Evolutionary conservation across 2,888 invertebrate genomes (phyloP).

Genomic region (Heliconius aoede): DNA sequence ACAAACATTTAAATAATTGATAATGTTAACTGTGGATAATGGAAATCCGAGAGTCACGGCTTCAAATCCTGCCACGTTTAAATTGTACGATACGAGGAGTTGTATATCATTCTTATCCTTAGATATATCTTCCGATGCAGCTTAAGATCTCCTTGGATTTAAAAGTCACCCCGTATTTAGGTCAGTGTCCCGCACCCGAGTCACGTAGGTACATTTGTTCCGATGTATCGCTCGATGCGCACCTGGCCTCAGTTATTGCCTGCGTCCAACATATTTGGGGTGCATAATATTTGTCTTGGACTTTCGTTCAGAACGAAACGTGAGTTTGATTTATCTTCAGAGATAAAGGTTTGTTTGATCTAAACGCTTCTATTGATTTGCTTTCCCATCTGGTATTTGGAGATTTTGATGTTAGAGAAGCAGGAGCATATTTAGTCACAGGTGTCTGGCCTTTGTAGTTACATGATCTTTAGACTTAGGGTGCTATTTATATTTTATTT

Average conservation of each 20-base stretch:
- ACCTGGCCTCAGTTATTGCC: slow-evolving; percentile 66
- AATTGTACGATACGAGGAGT: slow-evolving; percentile 6
- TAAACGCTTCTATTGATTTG: slow-evolving; percentile 42
- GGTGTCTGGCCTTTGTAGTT: slow-evolving; percentile 1
- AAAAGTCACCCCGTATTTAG: slow-evolving; percentile 47
- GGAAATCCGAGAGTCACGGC: background rate
- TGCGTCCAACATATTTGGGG: slow-evolving; percentile 49
- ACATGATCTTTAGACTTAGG: background rate
- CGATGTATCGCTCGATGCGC: slow-evolving; percentile 70
- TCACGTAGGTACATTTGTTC: slow-evolving; percentile 79
- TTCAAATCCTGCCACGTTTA: background rate
- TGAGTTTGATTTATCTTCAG: slow-evolving; percentile 48
- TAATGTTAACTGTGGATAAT: background rate
- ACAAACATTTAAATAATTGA: background rate
- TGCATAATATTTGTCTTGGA: slow-evolving; percentile 53
- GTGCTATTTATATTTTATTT: too few species aligned
- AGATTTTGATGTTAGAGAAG: slow-evolving; percentile 19
- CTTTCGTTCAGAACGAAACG: slow-evolving; percentile 46
- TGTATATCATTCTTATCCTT: too few species aligned
- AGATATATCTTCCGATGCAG: slow-evolving; percentile 21
- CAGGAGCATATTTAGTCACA: slow-evolving; percentile 17
- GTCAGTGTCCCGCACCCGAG: slow-evolving; percentile 63
- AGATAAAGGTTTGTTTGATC: slow-evolving; percentile 45
- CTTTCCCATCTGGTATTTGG: slow-evolving; percentile 33
- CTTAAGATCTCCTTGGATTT: slow-evolving; percentile 32